Base-by-base conservation (phyloP, 35 echinoderm and acorn worm genomes). In the Amphiura filiformis region DNA sequence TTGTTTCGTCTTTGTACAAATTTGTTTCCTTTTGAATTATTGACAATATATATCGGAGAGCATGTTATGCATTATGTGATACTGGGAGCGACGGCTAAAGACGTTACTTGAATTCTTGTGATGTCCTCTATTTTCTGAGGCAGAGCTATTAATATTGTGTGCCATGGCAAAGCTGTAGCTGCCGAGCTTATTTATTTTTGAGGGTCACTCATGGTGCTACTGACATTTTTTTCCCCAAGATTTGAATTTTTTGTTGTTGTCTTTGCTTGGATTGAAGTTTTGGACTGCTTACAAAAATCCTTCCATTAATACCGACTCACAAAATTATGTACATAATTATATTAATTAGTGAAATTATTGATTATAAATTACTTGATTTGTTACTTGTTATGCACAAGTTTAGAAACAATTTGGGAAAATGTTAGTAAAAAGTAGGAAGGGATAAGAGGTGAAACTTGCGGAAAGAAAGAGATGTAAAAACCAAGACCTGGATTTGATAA, bases 171-270 rank as follows among this genome's bases (percentile, higher is more conserved):
- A 13, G 7, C 61, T 70, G 61, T 26, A 30, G 61, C 61, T 70
- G 28, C 15, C 61, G 1, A n/a, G 61, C 61, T 70, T 70, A 5
- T 70, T 70, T 70, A 70, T 70, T 52, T 52, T 20, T 11, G 20
- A 70, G 61, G 61, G 61, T 70, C 61, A 70, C 61, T 70, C 2
- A 70, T 70, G 61, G 61, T 70, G 61, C 61, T 70, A 70, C 41
- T 47, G 41, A 47, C 41, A 47, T 9, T 13, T 3, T n/a, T n/a
- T 70, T 70, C 61, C 61, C 61, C 61, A 70, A 70, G 41, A 47
- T 47, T 47, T 47, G 4, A 17, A 4, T 47, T 17, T 47, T 47
- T 47, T 4, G 4, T 47, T 47, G 41, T 47, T 47, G 17, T n/a
- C n/a, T 47, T 47, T 4, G 41, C 41, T 47, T 47, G 17, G 17